Evolutionary conservation across 2,113 vertebrate genomes (phyloP).

Genomic region (Monopterus albus): DNA sequence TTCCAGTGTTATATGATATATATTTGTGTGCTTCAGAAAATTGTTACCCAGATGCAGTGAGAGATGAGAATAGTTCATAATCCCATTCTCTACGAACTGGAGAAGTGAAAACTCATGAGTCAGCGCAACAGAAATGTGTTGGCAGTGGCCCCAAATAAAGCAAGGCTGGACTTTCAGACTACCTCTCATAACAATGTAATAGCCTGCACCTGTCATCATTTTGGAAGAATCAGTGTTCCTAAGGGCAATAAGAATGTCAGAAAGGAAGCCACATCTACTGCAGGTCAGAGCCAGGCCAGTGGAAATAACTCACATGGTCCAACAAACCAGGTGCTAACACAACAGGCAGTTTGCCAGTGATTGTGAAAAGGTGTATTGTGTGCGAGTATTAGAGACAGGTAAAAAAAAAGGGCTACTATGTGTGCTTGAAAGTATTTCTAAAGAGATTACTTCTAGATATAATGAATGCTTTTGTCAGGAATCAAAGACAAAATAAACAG

Average conservation of each 20-base stretch:
- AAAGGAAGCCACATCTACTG: conserved; percentile 10
- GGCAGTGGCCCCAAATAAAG: conserved; percentile 17
- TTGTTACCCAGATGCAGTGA: background rate
- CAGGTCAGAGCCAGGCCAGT: background rate
- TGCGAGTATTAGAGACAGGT: background rate
- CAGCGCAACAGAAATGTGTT: conserved; percentile 18
- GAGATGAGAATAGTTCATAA: too few relatives aligned
- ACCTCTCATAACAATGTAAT: conserved; percentile 9
- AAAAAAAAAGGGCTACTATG: background rate
- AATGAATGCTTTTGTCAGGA: too few relatives aligned
- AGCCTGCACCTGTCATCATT: conserved; percentile 39
- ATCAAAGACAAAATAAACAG: too few relatives aligned
- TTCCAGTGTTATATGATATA: background rate
- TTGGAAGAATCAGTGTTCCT: conserved; percentile 13
- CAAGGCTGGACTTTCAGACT: conserved; percentile 57
- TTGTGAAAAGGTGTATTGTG: background rate
- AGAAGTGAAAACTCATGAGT: conserved; percentile 53
- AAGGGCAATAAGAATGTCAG: background rate
- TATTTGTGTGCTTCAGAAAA: background rate
- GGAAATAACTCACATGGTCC: conserved; percentile 40
- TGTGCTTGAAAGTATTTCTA: too few relatives aligned
- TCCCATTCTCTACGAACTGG: background rate
- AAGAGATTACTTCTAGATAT: too few relatives aligned
- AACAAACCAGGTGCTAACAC: background rate
- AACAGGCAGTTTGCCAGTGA: background rate